Base-by-base conservation (phyloP, 2,888 invertebrate species). In the Hermaeophaga mercurialis region DNA sequence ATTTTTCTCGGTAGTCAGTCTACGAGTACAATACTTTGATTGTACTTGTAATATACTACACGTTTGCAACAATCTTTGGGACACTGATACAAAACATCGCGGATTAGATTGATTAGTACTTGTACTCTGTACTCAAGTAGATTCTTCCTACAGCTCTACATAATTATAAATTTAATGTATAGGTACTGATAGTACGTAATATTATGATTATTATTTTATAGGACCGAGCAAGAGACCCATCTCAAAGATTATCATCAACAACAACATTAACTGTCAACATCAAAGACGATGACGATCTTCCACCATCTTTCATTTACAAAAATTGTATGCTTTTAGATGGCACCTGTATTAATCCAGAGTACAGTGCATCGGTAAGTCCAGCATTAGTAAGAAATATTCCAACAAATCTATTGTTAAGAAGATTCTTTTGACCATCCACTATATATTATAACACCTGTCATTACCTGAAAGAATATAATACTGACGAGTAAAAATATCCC, bases 241-340 rank as follows among this genome's bases (percentile, higher is more conserved):
- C 85, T 11, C 86, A 89, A 69, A 83, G 93, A 44, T 81, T 91
- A 53, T 89, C 94, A 0, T 87, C 91, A 11, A 93, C 93, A 15
- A 89, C 94, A 1, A 94, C 91, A 0, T 78, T 96, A 58, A 91
- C 89, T 0, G 88, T 96, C 1, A 89, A 90, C 69, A 86, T 96
- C 8, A 84, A 87, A 68, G 95, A 95, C 70, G 94, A 91, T 41
- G 94, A 95, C 72, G 95, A 95, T 72, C 89, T 92, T 72, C 93
- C 92, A 73, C 94, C 94, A 0, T 91, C 92, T 1, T 95, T 94
- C 73, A 90, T 92, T 59, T 94, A 94, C 79, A 87, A 90, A 67
- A 91, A 91, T 9, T 94, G 94, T 73, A 88, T 87, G 66, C 78
- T 89, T 1, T 82, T 89, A 47, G 91, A 92, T 67, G 91, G 91